Base-by-base conservation (phyloP, 2,888 invertebrate genomes). In the Caradrina kadenii region DNA sequence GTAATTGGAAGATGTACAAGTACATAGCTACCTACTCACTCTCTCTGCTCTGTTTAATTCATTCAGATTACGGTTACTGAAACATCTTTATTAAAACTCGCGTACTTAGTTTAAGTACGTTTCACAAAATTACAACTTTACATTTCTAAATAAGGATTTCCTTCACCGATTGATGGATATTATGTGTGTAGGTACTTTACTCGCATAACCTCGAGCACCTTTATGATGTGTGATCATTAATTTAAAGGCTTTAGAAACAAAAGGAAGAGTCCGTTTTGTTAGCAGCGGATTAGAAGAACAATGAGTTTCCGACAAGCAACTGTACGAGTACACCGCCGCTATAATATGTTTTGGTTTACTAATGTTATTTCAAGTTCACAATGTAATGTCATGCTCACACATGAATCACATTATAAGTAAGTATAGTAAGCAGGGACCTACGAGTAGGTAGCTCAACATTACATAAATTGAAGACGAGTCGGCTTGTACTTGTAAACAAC, bases 261-360 rank as follows among this genome's bases (percentile, higher is more conserved):
- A 76, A 85, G 85, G 85, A 85, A 84, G 76, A 70, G 65, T 65
- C 68, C 50, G 70, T 75, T 73, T 76, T 72, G 70, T 66, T 73
- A 73, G 73, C 55, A 54, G 69, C 54, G 64, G 70, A 69, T 76
- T 82, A 82, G 69, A 65, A 82, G 82, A 88, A 89, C 89, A 89
- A 89, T 87, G 84, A 63, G 63, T 72, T 80, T 88, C 88, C 89
- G 82, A 86, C 83, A 73, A 48, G 8, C 19, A 39, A 2, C 0
- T 13, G 13, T 19, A 6, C n/a, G 39, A 21, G 53, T 64, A 55
- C 60, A 39, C 15, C 39, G 39, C 15, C n/a, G n/a, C n/a, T n/a
- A n/a, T 69, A 64, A 60, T 63, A 68, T 26, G 26, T 42, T 64
- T 69, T 42, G 56, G 31, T 61, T 48, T 63, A 61, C 63, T 55